Evolutionary conservation across 2,113 vertebrate genomes (phyloP).

Genomic region (Pantherophis guttatus): DNA sequence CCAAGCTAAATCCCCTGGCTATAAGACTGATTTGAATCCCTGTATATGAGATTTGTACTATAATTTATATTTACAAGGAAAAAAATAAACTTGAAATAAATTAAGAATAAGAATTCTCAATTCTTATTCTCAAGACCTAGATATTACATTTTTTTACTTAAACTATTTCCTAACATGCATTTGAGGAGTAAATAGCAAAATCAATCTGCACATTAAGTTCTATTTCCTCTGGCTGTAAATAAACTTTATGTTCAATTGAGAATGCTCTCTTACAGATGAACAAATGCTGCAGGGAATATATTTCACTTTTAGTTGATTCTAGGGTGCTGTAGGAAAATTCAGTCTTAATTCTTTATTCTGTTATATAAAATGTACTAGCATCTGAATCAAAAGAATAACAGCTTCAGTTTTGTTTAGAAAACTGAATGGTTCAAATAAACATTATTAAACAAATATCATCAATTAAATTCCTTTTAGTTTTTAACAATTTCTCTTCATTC

Average conservation of each 20-base stretch:
- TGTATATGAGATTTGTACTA: neutral
- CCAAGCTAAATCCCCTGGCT: neutral
- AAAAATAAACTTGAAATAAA: neutral
- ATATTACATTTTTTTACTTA: neutral
- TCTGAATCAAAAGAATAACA: neutral
- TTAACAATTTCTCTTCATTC: neutral
- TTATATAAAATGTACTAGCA: neutral
- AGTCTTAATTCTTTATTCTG: neutral
- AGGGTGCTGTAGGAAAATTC: neutral
- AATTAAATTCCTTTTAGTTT: neutral
- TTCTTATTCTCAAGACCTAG: neutral
- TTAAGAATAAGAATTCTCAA: neutral
- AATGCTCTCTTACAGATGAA: neutral
- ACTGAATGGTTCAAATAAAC: neutral
- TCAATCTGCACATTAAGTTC: neutral
- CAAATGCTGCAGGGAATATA: neutral
- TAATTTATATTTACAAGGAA: neutral
- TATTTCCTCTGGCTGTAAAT: neutral
- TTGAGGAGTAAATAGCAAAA: neutral
- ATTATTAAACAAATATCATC: neutral
- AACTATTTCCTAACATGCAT: neutral
- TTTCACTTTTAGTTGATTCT: neutral
- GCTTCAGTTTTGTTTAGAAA: neutral
- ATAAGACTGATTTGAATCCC: neutral
- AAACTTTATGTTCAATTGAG: neutral